Percentiles rank a stretch among this genome's conserved stretches.
These are phyloP conservation scores for Cricetomys ansorgei DNA, from an alignment of 2,113 vertebrate species.

Conservation along the genomic window DNA sequence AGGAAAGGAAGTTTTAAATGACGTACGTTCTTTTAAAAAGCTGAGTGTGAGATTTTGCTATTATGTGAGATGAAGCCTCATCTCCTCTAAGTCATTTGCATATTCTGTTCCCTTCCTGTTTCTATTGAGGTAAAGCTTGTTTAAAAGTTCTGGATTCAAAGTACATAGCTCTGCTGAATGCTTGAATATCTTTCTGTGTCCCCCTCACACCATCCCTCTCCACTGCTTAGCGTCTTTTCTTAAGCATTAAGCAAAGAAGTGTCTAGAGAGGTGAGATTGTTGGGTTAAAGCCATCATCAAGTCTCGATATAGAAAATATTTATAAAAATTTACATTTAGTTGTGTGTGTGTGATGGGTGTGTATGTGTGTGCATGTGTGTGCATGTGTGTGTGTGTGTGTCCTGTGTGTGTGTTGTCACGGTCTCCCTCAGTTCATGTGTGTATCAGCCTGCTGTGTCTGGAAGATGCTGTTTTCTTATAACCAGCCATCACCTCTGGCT, in stretches of 20 bases:
- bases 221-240: neutral
- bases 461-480: neutral
- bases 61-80: conserved; percentile 22
- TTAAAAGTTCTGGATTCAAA: neutral
- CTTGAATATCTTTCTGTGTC: neutral
- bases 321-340: neutral
- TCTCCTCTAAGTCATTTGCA: neutral
- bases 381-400: neutral
- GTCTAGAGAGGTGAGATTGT: neutral
- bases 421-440: neutral
- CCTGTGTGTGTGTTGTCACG: neutral
- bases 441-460: neutral
- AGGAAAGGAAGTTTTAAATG: conserved; percentile 47
- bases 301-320: neutral
- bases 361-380: too few relatives aligned
- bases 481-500: neutral
- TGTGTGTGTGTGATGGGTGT: neutral
- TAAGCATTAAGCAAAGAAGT: conserved; percentile 27
- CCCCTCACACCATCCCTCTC: too few relatives aligned
- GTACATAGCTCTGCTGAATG: neutral
- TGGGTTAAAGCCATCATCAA: neutral
- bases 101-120: neutral
- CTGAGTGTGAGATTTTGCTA: conserved; percentile 11
- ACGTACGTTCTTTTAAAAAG: neutral
- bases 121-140: neutral